Conservation (phyloP, 2,888 invertebrate genomes). For the Temnothorax unifasciatus region DNA sequence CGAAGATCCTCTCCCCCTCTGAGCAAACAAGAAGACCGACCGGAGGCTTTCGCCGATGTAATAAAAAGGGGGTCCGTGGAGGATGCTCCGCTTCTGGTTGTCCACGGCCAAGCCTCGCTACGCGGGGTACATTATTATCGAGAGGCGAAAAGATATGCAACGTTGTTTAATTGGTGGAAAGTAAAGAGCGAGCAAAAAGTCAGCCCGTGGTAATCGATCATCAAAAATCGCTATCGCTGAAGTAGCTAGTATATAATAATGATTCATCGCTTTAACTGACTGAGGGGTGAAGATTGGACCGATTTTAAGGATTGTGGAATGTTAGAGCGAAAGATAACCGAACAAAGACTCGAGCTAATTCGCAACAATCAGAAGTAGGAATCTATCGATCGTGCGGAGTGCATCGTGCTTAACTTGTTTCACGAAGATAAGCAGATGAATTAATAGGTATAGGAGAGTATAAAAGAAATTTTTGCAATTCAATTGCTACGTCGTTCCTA, state of each 20-base stretch:
- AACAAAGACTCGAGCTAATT: background rate
- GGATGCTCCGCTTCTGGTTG: constrained; percentile 71
- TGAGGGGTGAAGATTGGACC: background rate
- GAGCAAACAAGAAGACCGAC: constrained; percentile 76
- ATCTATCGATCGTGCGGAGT: background rate
- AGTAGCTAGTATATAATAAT: background rate
- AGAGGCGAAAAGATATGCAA: constrained; percentile 54
- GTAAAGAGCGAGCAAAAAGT: constrained; percentile 28
- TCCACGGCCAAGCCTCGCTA: constrained; percentile 63
- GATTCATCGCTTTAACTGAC: background rate
- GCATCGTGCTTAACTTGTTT: background rate
- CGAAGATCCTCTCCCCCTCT: constrained; percentile 62
- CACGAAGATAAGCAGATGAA: background rate
- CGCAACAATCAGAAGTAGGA: background rate
- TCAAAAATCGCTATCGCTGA: background rate
- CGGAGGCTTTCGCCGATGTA: constrained; percentile 59
- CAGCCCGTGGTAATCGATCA: background rate
- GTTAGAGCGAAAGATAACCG: background rate
- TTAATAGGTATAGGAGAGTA: background rate
- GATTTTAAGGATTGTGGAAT: background rate
- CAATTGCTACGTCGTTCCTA: background rate
- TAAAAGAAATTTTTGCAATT: background rate
- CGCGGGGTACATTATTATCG: constrained; percentile 60
- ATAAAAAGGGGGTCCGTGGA: constrained; percentile 71
- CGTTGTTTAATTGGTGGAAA: constrained; percentile 51